Conservation (phyloP, 2,888 invertebrate species). For the Melanotus villosus region DNA sequence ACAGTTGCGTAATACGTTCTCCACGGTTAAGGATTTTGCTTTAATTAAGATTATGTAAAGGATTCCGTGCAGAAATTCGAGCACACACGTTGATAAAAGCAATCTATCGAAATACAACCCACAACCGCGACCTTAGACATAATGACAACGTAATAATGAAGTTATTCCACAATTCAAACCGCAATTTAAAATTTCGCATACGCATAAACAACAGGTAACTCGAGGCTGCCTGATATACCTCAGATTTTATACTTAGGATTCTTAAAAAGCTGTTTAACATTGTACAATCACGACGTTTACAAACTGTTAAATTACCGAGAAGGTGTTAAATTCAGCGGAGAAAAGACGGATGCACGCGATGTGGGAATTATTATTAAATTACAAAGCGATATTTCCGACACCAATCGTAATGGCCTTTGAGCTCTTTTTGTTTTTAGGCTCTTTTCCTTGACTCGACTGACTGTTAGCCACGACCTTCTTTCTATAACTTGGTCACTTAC, state of each 20-base stretch:
- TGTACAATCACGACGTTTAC: too few relatives aligned
- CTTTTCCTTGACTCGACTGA: slow-evolving; percentile 9
- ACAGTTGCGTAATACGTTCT: background rate
- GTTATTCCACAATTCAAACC: background rate
- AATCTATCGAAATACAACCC: too few relatives aligned
- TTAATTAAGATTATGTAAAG: slow-evolving; percentile 4
- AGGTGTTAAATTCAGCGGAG: slow-evolving; percentile 26
- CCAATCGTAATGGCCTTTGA: slow-evolving; percentile 19
- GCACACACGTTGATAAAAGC: too few relatives aligned
- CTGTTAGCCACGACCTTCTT: slow-evolving; percentile 8
- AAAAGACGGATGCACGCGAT: slow-evolving; percentile 30
- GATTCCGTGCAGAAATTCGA: background rate
- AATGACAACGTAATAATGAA: background rate
- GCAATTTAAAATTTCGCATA: slow-evolving; percentile 5
- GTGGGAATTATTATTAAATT: slow-evolving; percentile 17
- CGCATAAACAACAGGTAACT: background rate
- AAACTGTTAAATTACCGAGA: slow-evolving; percentile 6
- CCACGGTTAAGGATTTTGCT: background rate
- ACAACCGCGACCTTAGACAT: slow-evolving; percentile 16
- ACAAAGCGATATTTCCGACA: slow-evolving; percentile 26
- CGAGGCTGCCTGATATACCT: background rate
- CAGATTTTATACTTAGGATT: too few relatives aligned
- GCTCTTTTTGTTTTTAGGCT: background rate
- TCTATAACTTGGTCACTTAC: slow-evolving; percentile 16
- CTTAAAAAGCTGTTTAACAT: too few relatives aligned